These are phyloP conservation scores for Eupithecia tripunctaria DNA, from an alignment of 2,888 invertebrate genomes.

Conservation along the genomic window DNA sequence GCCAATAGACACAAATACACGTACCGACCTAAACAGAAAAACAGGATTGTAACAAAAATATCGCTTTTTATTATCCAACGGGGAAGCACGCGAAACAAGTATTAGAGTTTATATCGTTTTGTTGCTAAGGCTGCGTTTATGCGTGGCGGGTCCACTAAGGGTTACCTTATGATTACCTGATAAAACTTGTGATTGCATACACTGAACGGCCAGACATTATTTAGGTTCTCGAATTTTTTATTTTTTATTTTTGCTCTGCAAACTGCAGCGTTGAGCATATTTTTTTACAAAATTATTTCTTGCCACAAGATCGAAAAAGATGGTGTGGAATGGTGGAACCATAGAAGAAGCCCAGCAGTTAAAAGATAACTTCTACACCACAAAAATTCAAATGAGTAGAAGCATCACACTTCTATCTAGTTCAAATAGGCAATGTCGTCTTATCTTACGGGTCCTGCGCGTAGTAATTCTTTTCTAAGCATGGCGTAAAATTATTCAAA, in stretches of 20 bases:
- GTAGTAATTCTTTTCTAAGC: conserved; percentile 74
- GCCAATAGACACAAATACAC: conserved; percentile 55
- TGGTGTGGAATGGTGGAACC: no score
- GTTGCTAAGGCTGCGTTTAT: conserved; percentile 52
- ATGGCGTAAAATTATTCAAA: conserved; percentile 79
- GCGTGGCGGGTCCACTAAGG: conserved; percentile 52
- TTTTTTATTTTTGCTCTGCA: neutral
- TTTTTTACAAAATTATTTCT: no score
- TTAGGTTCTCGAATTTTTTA: neutral
- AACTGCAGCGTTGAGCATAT: neutral
- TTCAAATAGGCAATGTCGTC: conserved; percentile 40
- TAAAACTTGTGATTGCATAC: conserved; percentile 41
- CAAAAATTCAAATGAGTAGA: neutral
- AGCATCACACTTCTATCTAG: neutral
- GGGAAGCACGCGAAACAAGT: conserved; percentile 64
- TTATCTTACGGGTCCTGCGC: conserved; percentile 63
- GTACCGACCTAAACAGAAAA: conserved; percentile 49
- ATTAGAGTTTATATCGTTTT: conserved; percentile 61
- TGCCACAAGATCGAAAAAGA: no score
- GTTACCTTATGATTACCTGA: conserved; percentile 54
- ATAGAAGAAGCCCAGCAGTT: neutral
- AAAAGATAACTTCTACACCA: neutral
- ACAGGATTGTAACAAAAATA: conserved; percentile 60
- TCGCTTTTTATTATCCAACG: conserved; percentile 57
- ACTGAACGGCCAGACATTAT: neutral